Evolutionary conservation across 1,140 invertebrate species (phyloP).

Genomic region (Drosophila melanica): DNA sequence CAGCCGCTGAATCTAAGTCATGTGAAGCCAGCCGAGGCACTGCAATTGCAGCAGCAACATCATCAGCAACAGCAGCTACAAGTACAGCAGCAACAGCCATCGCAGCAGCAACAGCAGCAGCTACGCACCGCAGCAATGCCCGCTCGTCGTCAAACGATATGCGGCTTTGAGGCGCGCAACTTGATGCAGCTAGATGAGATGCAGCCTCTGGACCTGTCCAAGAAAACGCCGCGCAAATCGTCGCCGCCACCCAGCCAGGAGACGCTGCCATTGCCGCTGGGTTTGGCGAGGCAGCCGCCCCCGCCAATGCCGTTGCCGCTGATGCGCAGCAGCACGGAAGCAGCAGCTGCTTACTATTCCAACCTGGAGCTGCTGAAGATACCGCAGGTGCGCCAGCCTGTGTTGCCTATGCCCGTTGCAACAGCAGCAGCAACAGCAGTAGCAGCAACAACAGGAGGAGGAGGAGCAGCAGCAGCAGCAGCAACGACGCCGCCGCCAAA

Average conservation of each 20-base stretch:
- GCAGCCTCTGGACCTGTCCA: conserved; percentile 75
- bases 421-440: neutral
- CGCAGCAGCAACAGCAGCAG: conserved; percentile 27
- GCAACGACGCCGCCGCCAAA: conserved; percentile 27
- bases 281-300: neutral
- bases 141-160: conserved; percentile 72
- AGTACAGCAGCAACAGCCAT: conserved; percentile 12
- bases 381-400: conserved; percentile 73
- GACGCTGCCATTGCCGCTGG: neutral
- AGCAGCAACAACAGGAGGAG: too few relatives aligned
- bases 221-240: conserved; percentile 54
- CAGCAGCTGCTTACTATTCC: conserved; percentile 69
- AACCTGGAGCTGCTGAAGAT: conserved; percentile 78
- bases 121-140: conserved; percentile 54
- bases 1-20: conserved; percentile 71
- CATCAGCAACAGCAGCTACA: conserved; percentile 15
- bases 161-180: conserved; percentile 76
- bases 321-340: conserved; percentile 14
- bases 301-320: conserved; percentile 1
- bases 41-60: conserved; percentile 1
- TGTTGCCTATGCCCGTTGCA: conserved; percentile 23
- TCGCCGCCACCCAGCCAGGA: conserved; percentile 23
- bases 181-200: conserved; percentile 66
- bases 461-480: too few relatives aligned
- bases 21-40: conserved; percentile 27